Evolutionary conservation across 2,888 invertebrate genomes (phyloP), one percentile per base, ranked within the genome.

Genomic region (Drosophila neoperkinsi): DNA sequence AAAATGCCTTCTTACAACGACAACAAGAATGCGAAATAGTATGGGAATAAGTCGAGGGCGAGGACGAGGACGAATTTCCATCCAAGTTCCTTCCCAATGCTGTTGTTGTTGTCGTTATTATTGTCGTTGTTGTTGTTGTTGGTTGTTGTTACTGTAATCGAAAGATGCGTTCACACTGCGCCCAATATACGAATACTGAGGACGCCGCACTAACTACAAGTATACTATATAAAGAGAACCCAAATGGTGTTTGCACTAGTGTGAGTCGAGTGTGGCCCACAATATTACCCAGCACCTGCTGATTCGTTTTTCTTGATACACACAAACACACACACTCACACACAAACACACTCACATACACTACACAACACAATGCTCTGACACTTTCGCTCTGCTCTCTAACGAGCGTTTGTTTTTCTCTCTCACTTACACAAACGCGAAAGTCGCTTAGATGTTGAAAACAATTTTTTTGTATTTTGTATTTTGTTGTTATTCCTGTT

Each of bases 1-100:
- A 87, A 87, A 87, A 90, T 87, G 86, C 89, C 90, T 88, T 82
- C 90, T 88, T 90, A 87, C 89, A 89, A 72, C 78, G 69, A 57
- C 67, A 74, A 59, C 63, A 75, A 61, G 63, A 70, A 73, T 49
- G 55, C 34, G 62, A 50, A 55, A 50, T 52, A 52, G 38, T 36
- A 69, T 49, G 69, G 43, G 57, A 58, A 56, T 50, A n/a, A 56
- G 79, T 43, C 62, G 58, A 53, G 52, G 33, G 41, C 36, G 50
- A 46, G 53, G 30, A 36, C 28, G n/a, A 16, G 53, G 41, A 51
- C 36, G 46, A 33, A 30, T 41, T 58, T 60, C 52, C 52, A 28
- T 59, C 41, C 38, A 11, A 28, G 36, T 2, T 7, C 30, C 34
- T 36, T 36, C 10, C 49, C 18, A 46, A 33, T 25, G 21, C 62